Evolutionary conservation across 2,888 invertebrate species (phyloP), one percentile per base, ranked within the genome.

Genomic region (Metacarcinus magister): DNA sequence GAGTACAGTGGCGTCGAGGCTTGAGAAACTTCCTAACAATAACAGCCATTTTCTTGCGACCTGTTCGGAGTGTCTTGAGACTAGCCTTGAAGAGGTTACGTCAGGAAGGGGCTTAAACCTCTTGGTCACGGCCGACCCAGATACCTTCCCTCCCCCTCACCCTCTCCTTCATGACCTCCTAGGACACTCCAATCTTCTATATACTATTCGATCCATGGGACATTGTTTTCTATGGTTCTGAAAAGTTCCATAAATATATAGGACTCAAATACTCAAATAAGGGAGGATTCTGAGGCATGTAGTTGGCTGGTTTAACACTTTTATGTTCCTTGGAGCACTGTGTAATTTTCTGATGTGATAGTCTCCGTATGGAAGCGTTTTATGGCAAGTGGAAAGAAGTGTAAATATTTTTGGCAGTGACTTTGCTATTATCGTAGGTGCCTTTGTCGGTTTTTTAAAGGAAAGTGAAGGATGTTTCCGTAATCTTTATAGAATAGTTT

Each of bases 51-150:
- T 82, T 82, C 82, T 82, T 82, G 82, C 82, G 82, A 32, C 82
- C 82, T 10, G 10, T 32, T 16, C 32, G 32, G 28, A 82, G 82
- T 2, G 8, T 82, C 82, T 82, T 82, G 82, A 82, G 82, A 82
- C 32, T 32, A 1, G 32, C 82, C 82, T n/a, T 82, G 82, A 32
- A 13, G 82, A 82, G 82, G 23, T 82, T 82, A 32, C 82, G 82
- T 82, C 82, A 82, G 4, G 82, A 28, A 82, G 82, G 28, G 13
- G 1, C 82, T 82, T 32, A 82, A 82, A 32, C 32, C 82, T 32
- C 82, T 82, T 82, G 82, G 82, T 82, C 82, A 82, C 82, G 82
- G 82, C 13, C 82, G 82, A 82, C 82, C 82, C 82, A 82, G 82
- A 82, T 82, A 32, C 32, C 82, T 82, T 82, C 32, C 82, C 32